Evolutionary conservation across 2,888 invertebrate genomes (phyloP).

Genomic region (Exocentrus adspersus): DNA sequence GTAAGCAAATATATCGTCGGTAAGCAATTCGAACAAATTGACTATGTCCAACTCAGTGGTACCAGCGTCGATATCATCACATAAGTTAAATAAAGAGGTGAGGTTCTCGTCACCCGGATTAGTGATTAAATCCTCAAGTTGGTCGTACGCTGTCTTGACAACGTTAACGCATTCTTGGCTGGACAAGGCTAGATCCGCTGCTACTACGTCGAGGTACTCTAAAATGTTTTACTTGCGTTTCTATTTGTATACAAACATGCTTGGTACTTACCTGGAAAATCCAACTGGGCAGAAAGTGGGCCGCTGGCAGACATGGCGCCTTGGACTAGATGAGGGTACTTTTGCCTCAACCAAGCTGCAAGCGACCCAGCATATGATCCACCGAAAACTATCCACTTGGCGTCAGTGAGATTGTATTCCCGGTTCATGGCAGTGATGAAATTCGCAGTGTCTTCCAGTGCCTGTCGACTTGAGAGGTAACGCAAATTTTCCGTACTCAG

Average conservation of each 20-base stretch:
- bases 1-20: constrained; percentile 84
- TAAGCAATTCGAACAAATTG: constrained; percentile 82
- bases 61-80: constrained; percentile 75
- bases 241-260: too few relatives aligned
- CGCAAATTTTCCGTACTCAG: constrained; percentile 64
- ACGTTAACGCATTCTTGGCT: constrained; percentile 23
- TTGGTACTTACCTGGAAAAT: constrained; percentile 49
- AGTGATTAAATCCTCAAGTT: constrained; percentile 26
- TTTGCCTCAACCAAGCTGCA: constrained; percentile 70
- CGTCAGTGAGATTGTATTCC: constrained; percentile 33
- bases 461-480: constrained; percentile 62
- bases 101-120: constrained; percentile 62
- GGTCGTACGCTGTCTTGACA: constrained; percentile 14
- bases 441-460: constrained; percentile 62
- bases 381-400: constrained; percentile 64
- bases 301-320: constrained; percentile 71
- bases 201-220: constrained; percentile 87
- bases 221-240: constrained; percentile 43
- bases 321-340: constrained; percentile 70
- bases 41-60: constrained; percentile 73
- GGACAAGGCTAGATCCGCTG: constrained; percentile 55
- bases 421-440: constrained; percentile 56
- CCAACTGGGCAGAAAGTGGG: constrained; percentile 68
- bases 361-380: constrained; percentile 71
- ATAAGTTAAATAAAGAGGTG: constrained; percentile 79